Conservation (phyloP, 35 echinoderm and acorn worm genomes). For the Lytechinus pictus region DNA sequence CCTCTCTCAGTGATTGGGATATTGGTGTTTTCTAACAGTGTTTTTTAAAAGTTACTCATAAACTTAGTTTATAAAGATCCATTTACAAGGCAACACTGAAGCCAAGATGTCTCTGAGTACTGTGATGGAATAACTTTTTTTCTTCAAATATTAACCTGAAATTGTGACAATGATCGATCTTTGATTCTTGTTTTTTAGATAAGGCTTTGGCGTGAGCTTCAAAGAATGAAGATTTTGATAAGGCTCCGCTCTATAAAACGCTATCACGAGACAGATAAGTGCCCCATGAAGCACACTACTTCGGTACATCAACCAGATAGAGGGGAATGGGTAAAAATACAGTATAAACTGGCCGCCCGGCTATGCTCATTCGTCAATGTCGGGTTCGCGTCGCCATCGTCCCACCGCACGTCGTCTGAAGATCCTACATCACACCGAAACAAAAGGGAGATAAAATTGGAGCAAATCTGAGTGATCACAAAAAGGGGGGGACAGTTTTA, state of each 20-base stretch:
- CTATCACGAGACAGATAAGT: conserved; percentile 25
- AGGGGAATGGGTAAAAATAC: background rate
- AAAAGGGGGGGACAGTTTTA: background rate
- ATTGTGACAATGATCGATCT: conserved; percentile 25
- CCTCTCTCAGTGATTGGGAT: background rate
- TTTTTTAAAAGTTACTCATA: background rate
- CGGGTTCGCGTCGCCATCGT: conserved; percentile 15
- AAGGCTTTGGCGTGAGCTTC: background rate
- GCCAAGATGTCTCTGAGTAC: background rate
- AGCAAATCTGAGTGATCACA: conserved; percentile 2
- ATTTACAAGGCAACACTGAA: background rate
- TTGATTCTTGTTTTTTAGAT: conserved; percentile 13
- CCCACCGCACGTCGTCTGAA: background rate
- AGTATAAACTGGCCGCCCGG: conserved; percentile 16
- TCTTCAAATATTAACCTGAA: conserved; percentile 46
- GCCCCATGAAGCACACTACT: conserved; percentile 25
- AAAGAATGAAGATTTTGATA: conserved; percentile 14
- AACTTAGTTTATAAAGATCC: background rate
- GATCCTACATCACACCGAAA: conserved; percentile 23
- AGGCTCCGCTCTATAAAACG: conserved; percentile 14
- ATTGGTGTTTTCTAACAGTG: background rate
- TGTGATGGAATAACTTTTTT: conserved; percentile 14
- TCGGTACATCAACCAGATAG: background rate
- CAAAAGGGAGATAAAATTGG: background rate
- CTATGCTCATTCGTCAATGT: conserved; percentile 41